Base-by-base conservation (phyloP, 2,888 invertebrate species). In the Lithophane semibrunnea region DNA sequence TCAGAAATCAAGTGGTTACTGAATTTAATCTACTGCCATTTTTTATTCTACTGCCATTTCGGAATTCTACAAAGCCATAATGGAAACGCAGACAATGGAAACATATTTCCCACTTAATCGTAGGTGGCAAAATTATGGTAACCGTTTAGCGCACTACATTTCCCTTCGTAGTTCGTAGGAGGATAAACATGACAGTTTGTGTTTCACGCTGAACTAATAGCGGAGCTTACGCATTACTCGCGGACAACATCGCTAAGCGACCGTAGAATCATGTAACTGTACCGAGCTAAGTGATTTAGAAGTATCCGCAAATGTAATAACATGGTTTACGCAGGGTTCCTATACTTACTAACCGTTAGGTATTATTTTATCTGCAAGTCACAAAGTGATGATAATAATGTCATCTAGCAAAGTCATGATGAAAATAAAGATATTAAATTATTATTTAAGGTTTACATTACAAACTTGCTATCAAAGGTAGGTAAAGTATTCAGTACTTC, bases 101-200 rank as follows among this genome's bases (percentile, higher is more conserved):
- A 78, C 64, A 70, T 73, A 68, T 84, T 75, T 75, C 64, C 42
- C 42, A 76, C 56, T 82, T 42, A 54, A 9, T 44, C 84, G 87
- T 87, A 86, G 87, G 87, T 85, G 85, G 88, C 76, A 66, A 82
- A 86, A 83, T 87, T 80, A 87, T 88, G 76, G 85, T 67, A 70
- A 85, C 78, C 86, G 85, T 85, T 87, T 85, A 88, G 85, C 56
- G 75, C 49, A 82, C 64, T 78, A 79, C 84, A 80, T 82, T 85
- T 77, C 76, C 79, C 69, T 70, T 75, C 64, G 49, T 66, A 60
- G 24, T 58, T 75, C 70, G 87, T 87, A 79, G 87, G 87, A 81
- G 86, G 69, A 75, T 16, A 67, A 80, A 86, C 76, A 82, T 80
- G 87, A 86, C 84, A 78, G 82, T 64, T 75, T 63, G 76, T 85